phyloP scores from a whole-genome alignment of 2,113 vertebrate species.

The Pluvianellus socialis region DNA sequence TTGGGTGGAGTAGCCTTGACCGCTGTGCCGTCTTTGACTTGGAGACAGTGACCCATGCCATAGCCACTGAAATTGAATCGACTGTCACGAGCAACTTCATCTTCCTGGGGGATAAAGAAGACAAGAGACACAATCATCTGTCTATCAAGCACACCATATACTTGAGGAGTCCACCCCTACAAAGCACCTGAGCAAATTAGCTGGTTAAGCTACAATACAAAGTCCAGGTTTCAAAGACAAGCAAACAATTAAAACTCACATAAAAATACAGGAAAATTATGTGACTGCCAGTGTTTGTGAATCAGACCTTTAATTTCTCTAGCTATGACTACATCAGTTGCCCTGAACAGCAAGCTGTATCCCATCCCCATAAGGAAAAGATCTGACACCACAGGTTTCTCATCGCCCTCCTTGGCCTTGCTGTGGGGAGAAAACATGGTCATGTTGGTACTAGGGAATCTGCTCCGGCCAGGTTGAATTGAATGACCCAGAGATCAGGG shows the following conservation, averaged over 20 bases:
- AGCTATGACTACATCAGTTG: neutral
- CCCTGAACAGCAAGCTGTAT: neutral
- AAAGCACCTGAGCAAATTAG: neutral
- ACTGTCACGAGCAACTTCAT: conserved; percentile 87
- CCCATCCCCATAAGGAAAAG: neutral
- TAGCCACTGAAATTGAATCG: conserved; percentile 95
- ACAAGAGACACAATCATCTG: conserved; percentile 5
- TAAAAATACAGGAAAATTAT: neutral
- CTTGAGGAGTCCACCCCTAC: neutral
- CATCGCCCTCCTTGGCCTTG: neutral
- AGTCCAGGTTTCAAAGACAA: neutral
- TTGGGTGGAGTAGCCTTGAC: conserved; percentile 83
- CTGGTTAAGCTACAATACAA: neutral
- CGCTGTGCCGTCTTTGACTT: conserved; percentile 87
- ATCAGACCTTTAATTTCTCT: neutral
- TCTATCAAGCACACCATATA: fast-evolving
- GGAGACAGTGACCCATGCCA: conserved; percentile 90
- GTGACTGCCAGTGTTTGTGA: neutral
- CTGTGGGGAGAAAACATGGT: fast-evolving
- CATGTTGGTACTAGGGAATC: neutral
- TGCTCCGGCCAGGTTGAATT: neutral
- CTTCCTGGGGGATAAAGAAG: conserved; percentile 80
- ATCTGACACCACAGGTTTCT: neutral
- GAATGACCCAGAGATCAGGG: neutral
- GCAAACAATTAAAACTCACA: neutral